Base-by-base conservation (phyloP, 2,797 vertebrate species). In the Pseudochromis fuscus region DNA sequence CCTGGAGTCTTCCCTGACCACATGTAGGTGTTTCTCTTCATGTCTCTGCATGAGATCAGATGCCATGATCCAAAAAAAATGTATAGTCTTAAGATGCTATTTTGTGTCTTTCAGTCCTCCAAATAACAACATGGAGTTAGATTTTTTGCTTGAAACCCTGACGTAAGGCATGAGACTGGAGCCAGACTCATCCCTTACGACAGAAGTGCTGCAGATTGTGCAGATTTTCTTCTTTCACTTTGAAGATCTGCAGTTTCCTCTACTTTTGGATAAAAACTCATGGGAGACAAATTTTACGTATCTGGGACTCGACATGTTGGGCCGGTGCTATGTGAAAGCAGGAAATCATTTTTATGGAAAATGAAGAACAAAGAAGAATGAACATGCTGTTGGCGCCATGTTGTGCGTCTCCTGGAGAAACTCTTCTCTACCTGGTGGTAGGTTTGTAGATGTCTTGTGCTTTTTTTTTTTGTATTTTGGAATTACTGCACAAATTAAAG, bases 1-100 rank as follows among this genome's bases (percentile, higher is more conserved):
- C 0, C 59, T 38, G 42, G 0, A 5, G 24, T 24, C 65, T 90
- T 76, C 74, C 0, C 2, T 51, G 60, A 72, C 4, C 38, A 19
- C 6, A 68, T 76, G 91, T 92, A 82, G 0, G 84, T 83, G 66
- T 71, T 58, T 21, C 16, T 48, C 3, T 24, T 28, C 5, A 52
- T 16, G 12, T 51, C 7, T 72, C 15, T 53, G 13, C 42, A n/a
- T 70, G 28, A 59, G 51, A 44, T 68, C 24, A 1, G 28, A 42
- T 2, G 1, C 12, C 7, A 19, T 65, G n/a, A n/a, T n/a, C n/a
- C n/a, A n/a, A n/a, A n/a, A n/a, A n/a, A n/a, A n/a, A n/a, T n/a
- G n/a, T n/a, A n/a, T n/a, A n/a, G n/a, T n/a, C n/a, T n/a, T n/a
- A n/a, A n/a, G n/a, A n/a, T n/a, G n/a, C n/a, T n/a, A n/a, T n/a